A percentile compares a stretch with the other conserved stretches of the same genome.
Conservation (phyloP, 2,888 invertebrate genomes). For the Lagria hirta region DNA sequence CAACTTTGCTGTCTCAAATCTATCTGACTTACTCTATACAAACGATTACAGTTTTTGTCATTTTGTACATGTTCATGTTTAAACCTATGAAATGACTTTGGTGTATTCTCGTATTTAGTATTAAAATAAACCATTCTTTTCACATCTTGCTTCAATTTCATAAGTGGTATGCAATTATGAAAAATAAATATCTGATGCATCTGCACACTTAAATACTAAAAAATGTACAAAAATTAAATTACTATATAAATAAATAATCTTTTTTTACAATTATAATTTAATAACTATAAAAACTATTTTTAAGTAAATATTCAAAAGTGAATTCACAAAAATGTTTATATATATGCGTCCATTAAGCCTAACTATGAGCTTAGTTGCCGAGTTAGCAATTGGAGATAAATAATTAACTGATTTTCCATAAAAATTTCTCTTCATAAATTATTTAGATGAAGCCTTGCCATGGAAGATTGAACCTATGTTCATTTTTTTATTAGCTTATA, state of each 20-base stretch:
- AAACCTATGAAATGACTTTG: constrained; percentile 43
- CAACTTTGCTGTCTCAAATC: too few species aligned
- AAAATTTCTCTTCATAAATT: too few species aligned
- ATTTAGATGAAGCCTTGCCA: too few species aligned
- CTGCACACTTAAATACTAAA: constrained; percentile 30
- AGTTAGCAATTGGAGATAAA: too few species aligned
- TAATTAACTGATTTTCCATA: too few species aligned
- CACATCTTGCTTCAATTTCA: constrained; percentile 8
- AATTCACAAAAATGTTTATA: constrained; percentile 18
- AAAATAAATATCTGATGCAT: constrained; percentile 31
- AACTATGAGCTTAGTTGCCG: too few species aligned
- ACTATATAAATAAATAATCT: constrained; percentile 23
- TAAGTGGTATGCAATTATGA: constrained; percentile 16
- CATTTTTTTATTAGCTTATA: too few species aligned
- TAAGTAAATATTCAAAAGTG: constrained; percentile 19
- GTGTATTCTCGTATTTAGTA: constrained; percentile 37
- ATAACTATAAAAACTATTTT: constrained; percentile 29
- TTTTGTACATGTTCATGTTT: constrained; percentile 45
- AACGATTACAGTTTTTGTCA: constrained; percentile 27
- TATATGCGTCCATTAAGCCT: too few species aligned
- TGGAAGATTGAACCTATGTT: too few species aligned
- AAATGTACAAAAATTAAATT: constrained; percentile 20
- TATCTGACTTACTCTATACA: too few species aligned
- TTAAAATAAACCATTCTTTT: constrained; percentile 17
- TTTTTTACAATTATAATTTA: constrained; percentile 18